These are phyloP conservation scores for Nycticorax nycticorax DNA, from an alignment of 2,113 vertebrate species.

Conservation along the genomic window DNA sequence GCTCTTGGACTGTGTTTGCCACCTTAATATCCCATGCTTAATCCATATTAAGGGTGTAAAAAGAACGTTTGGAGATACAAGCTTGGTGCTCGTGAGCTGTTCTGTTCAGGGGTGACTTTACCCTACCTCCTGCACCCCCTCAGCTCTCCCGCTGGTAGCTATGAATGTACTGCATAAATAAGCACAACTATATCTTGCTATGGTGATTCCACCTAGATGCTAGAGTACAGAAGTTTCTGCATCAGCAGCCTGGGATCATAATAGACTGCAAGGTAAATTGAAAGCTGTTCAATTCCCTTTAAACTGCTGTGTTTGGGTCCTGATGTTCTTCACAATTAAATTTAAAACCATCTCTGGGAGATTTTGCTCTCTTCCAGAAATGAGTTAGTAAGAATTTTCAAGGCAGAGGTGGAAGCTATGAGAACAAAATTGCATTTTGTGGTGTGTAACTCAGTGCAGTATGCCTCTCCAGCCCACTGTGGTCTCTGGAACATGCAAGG, in stretches of 20 bases:
- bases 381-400: neutral
- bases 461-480: neutral
- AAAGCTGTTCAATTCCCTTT: neutral
- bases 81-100: neutral
- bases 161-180: neutral
- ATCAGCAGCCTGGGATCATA: neutral
- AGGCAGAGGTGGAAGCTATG: neutral
- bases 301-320: neutral
- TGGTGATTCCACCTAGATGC: neutral
- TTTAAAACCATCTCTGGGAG: neutral
- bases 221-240: neutral
- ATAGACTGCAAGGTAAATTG: neutral
- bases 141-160: neutral
- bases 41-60: neutral
- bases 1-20: neutral
- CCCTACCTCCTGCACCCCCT: neutral
- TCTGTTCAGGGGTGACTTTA: neutral
- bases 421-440: neutral
- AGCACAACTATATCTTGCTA: neutral
- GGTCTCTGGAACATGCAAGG: too few relatives aligned
- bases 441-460: neutral
- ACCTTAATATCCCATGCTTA: neutral
- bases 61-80: neutral
- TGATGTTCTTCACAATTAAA: conserved; percentile 8
- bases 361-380: neutral